phyloP scores from a whole-genome alignment of 2,888 invertebrate species.

The Mesorhabditis sp. region DNA sequence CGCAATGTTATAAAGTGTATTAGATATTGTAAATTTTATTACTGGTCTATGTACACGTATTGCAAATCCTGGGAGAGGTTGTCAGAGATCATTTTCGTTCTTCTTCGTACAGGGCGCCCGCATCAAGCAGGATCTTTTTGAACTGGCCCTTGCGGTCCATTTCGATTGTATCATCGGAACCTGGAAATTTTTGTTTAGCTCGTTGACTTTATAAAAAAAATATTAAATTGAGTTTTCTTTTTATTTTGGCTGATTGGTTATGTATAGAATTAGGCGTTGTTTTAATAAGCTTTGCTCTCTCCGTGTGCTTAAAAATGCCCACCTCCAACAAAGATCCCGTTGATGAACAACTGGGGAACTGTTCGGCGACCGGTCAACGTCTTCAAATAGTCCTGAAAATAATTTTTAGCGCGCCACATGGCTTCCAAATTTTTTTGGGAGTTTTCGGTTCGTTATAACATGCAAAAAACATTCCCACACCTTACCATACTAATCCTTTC shows the following conservation, averaged over 20 bases:
- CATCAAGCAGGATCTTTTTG: slow-evolving; percentile 14
- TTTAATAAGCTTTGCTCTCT: no score
- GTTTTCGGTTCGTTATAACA: no score
- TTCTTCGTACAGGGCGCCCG: slow-evolving; percentile 10
- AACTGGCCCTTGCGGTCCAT: slow-evolving; percentile 14
- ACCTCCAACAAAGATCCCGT: slow-evolving; percentile 41
- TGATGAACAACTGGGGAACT: slow-evolving; percentile 42
- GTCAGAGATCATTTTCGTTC: neutral
- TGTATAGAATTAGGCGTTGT: no score
- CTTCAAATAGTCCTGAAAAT: slow-evolving; percentile 31
- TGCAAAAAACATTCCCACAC: neutral
- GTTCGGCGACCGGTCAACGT: slow-evolving; percentile 37
- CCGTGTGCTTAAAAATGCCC: neutral
- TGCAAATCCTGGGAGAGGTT: neutral
- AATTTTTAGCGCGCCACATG: neutral
- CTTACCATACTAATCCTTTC: neutral
- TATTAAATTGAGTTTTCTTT: no score
- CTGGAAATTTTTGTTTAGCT: neutral
- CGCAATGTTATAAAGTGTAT: no score
- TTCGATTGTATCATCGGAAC: slow-evolving; percentile 13
- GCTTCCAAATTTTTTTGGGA: neutral
- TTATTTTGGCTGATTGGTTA: no score
- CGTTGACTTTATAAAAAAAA: no score
- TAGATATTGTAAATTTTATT: neutral
- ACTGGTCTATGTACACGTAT: neutral